Evolutionary conservation across 2,113 vertebrate species (phyloP), one percentile per base, ranked within the genome.

Genomic region (Gymnorhina tibicen): DNA sequence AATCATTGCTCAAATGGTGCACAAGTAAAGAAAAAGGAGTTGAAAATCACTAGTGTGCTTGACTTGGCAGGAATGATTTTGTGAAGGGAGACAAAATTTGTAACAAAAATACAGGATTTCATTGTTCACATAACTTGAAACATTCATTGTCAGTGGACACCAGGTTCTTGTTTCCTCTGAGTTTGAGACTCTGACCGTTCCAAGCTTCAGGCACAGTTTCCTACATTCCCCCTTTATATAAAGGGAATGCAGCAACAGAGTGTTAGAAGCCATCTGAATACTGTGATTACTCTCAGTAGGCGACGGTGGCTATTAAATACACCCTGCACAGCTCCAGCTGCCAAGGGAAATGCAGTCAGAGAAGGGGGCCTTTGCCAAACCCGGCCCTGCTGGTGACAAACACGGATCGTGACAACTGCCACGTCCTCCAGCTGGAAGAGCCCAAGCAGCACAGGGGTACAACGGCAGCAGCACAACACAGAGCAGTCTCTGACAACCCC

Each of bases 271-370:
- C 53, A 58, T 7, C 14, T 41, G 22, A 87, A 60, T 9, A 33
- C 21, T 67, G 8, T 27, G 27, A 35, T n/a, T 27, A 33, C 32
- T 52, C n/a, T 30, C 11, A 66, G 42, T 6, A 79, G 2, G 6
- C 41, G 30, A 42, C 1, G 44, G 22, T 27, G 58, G 81, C 55
- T 69, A 42, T 64, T 50, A 46, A 55, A 81, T 8, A 33, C 0
- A 6, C 20, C 59, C 37, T 16, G 13, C 12, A 8, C 12, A n/a
- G 58, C 53, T 60, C 47, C 81, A 85, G 53, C 82, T 91, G 87
- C 60, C 52, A 35, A 32, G 42, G 24, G 46, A 63, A 88, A 74
- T 0, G 0, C 2, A 0, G 46, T 10, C 26, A 22, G 47, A 81
- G 37, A 53, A 62, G 41, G 17, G 4, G 7, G 17, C 24, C 46